A percentile compares a stretch with the other conserved stretches of the same genome.
These are phyloP conservation scores for Cyrtodaria siliqua DNA, from an alignment of 2,888 invertebrate genomes.

Conservation along the genomic window DNA sequence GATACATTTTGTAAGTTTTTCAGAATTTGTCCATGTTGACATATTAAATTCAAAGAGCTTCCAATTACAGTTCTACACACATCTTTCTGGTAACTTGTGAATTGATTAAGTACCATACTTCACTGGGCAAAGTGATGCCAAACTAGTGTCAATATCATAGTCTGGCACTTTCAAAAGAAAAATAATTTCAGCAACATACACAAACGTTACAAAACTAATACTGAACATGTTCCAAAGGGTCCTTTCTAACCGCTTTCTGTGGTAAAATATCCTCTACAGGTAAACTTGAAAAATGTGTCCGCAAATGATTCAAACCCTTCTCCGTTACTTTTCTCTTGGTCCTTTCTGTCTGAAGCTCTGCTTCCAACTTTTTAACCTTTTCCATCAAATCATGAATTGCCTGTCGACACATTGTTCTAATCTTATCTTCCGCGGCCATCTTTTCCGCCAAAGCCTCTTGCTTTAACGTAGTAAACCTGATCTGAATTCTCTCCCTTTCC, in stretches of 20 bases:
- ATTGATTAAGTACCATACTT: too few relatives aligned
- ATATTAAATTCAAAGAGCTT: too few relatives aligned
- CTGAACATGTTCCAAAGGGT: slow-evolving; percentile 70
- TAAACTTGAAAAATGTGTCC: slow-evolving; percentile 80
- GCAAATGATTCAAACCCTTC: slow-evolving; percentile 78
- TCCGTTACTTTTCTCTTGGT: slow-evolving; percentile 72
- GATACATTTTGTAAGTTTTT: too few relatives aligned
- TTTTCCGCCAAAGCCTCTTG: slow-evolving; percentile 73
- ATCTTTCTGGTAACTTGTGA: too few relatives aligned
- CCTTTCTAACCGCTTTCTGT: slow-evolving; percentile 66
- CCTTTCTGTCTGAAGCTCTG: slow-evolving; percentile 72
- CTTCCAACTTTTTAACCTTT: slow-evolving; percentile 68
- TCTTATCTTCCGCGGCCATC: slow-evolving; percentile 70
- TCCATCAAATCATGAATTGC: slow-evolving; percentile 75
- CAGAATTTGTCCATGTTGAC: too few relatives aligned
- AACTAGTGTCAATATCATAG: too few relatives aligned
- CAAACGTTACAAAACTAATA: too few relatives aligned
- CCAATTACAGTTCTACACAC: too few relatives aligned
- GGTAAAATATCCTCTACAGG: slow-evolving; percentile 72
- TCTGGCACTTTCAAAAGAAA: too few relatives aligned
- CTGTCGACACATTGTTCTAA: slow-evolving; percentile 72
- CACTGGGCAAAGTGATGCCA: too few relatives aligned
- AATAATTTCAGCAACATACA: too few relatives aligned
- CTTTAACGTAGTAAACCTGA: slow-evolving; percentile 68
- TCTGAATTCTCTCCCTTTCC: slow-evolving; percentile 70